Conservation (phyloP, 1,140 invertebrate genomes). For the Eufriesea mexicana region DNA sequence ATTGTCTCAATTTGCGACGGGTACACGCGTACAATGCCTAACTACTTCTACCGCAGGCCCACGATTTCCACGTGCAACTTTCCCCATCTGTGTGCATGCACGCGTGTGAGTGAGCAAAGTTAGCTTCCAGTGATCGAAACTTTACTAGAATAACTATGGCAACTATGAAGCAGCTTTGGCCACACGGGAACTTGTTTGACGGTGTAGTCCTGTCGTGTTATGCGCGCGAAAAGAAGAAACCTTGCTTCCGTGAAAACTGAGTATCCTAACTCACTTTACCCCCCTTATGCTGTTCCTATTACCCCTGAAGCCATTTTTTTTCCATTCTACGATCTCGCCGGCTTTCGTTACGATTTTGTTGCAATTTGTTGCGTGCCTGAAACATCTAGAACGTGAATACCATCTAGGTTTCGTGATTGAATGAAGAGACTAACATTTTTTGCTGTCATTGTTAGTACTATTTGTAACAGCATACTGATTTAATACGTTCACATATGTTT, state of each 20-base stretch:
- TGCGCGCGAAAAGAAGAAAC: not conserved
- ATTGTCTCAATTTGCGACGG: constrained; percentile 52
- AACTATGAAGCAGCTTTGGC: constrained; percentile 28
- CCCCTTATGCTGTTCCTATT: too few relatives aligned
- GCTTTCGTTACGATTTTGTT: too few relatives aligned
- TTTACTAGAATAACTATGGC: constrained; percentile 45
- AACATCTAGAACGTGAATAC: too few relatives aligned
- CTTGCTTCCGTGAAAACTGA: not conserved
- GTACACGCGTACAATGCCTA: constrained; percentile 26
- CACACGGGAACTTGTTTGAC: constrained; percentile 21
- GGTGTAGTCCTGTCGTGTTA: not conserved
- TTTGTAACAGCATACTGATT: too few relatives aligned
- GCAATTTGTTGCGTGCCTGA: too few relatives aligned
- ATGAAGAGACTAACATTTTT: too few relatives aligned
- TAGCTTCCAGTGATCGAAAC: constrained; percentile 50
- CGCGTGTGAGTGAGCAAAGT: constrained; percentile 26
- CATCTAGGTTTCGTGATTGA: too few relatives aligned
- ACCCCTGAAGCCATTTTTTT: too few relatives aligned
- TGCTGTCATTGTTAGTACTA: too few relatives aligned
- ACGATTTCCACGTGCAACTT: constrained; percentile 20
- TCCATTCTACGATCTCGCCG: too few relatives aligned
- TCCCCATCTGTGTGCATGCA: constrained; percentile 9
- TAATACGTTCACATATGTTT: too few relatives aligned
- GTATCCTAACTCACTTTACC: not conserved
- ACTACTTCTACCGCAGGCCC: constrained; percentile 31